A percentile compares a stretch with the other conserved stretches of the same genome.
Conservation (phyloP, 2,797 vertebrate genomes). For the Phrynocephalus vlangalii region DNA sequence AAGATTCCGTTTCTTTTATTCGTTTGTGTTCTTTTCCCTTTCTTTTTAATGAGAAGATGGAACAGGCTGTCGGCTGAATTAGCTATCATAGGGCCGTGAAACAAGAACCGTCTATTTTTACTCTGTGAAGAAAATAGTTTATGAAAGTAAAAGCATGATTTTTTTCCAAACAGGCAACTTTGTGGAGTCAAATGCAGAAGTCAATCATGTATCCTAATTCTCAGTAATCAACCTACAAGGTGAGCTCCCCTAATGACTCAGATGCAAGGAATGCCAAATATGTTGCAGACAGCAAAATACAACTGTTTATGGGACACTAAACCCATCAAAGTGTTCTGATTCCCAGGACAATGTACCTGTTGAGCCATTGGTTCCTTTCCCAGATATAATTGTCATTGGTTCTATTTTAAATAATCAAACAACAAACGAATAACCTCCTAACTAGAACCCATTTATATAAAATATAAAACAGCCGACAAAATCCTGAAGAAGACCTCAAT, state of each 20-base stretch:
- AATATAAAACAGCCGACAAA: background rate
- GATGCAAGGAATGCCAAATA: slow-evolving; percentile 81
- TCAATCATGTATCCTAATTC: slow-evolving; percentile 86
- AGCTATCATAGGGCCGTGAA: slow-evolving; percentile 61
- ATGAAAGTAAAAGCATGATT: slow-evolving; percentile 75
- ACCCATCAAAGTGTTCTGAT: slow-evolving; percentile 70
- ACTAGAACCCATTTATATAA: slow-evolving; percentile 26
- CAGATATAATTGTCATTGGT: background rate
- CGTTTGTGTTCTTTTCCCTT: background rate
- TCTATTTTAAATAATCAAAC: background rate
- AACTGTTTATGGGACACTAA: slow-evolving; percentile 70
- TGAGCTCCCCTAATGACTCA: slow-evolving; percentile 81
- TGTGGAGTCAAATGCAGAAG: slow-evolving; percentile 84
- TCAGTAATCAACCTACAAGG: slow-evolving; percentile 89
- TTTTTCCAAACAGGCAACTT: slow-evolving; percentile 79
- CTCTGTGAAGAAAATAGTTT: slow-evolving; percentile 71
- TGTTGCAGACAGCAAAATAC: slow-evolving; percentile 69
- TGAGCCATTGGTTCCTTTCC: background rate
- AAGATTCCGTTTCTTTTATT: slow-evolving; percentile 36
- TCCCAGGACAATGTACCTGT: slow-evolving; percentile 57
- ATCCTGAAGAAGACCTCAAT: background rate
- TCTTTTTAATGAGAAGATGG: slow-evolving; percentile 58
- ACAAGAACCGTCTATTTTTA: slow-evolving; percentile 50
- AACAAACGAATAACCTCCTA: background rate
- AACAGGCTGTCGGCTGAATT: slow-evolving; percentile 63